A percentile compares a stretch with the other conserved stretches of the same genome.
Evolutionary conservation across 2,888 invertebrate species (phyloP).

Genomic region (Pharmacophagus antenor): DNA sequence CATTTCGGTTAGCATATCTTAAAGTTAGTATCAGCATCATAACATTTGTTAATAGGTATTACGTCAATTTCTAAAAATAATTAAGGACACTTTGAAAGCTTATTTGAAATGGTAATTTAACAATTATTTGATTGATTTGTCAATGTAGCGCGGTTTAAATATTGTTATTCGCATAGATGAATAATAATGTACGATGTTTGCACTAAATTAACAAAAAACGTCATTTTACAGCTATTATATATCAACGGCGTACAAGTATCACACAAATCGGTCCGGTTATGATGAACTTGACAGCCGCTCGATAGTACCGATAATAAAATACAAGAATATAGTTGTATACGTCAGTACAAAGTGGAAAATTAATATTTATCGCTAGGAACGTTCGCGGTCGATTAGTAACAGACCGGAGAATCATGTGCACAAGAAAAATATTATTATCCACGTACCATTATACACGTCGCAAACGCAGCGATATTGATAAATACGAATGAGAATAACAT

Average conservation of each 20-base stretch:
- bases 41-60: neutral
- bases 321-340: constrained; percentile 21
- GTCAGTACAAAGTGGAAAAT: constrained; percentile 26
- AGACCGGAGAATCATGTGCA: constrained; percentile 22
- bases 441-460: constrained; percentile 17
- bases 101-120: neutral
- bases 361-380: constrained; percentile 18
- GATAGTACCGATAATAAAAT: constrained; percentile 22
- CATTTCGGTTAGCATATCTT: neutral
- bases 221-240: neutral
- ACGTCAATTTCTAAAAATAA: neutral
- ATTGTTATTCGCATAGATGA: neutral
- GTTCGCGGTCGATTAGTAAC: constrained; percentile 29
- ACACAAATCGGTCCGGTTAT: constrained; percentile 24
- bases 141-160: neutral
- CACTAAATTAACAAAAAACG: neutral
- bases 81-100: neutral
- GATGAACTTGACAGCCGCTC: constrained; percentile 23
- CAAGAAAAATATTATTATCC: constrained; percentile 29
- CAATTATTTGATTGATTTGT: constrained; percentile 1
- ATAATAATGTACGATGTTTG: constrained; percentile 3
- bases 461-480: constrained; percentile 19
- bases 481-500: constrained; percentile 18
- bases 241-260: constrained; percentile 1
- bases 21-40: neutral